phyloP scores from a whole-genome alignment of 2,113 vertebrate species.

The Taxidea taxus region DNA sequence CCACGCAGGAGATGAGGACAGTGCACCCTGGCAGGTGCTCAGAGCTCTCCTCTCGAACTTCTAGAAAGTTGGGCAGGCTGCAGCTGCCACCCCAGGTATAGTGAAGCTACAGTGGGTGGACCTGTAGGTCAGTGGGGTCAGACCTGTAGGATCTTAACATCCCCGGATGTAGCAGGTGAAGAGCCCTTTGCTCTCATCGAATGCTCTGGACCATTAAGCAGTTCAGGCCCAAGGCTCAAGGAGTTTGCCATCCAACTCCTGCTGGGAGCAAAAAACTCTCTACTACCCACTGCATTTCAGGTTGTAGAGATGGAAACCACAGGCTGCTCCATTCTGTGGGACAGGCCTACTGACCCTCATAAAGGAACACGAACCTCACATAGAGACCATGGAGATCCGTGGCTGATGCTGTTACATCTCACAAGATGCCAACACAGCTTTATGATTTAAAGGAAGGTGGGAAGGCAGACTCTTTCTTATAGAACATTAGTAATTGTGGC shows the following conservation, averaged over 20 bases:
- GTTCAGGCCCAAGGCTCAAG: background rate
- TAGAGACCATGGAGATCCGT: background rate
- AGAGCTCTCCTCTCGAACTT: background rate
- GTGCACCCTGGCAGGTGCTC: background rate
- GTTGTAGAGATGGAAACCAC: background rate
- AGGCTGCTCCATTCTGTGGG: background rate
- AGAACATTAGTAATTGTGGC: background rate
- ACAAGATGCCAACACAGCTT: background rate
- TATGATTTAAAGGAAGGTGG: background rate
- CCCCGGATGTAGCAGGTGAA: background rate
- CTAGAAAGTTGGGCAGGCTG: background rate
- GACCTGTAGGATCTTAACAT: background rate
- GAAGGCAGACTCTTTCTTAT: background rate
- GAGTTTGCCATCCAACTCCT: background rate
- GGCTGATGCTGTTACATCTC: background rate
- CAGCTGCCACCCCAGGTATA: background rate
- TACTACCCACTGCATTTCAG: background rate
- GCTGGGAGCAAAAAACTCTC: background rate
- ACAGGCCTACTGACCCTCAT: background rate
- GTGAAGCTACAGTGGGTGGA: background rate
- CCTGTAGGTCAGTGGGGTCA: background rate
- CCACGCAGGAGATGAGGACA: background rate
- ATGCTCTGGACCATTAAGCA: conserved; percentile 25
- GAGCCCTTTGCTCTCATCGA: background rate
- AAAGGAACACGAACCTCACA: background rate